These are phyloP conservation scores for Drosophila orosa DNA, from an alignment of 1,140 invertebrate species.

Conservation along the genomic window DNA sequence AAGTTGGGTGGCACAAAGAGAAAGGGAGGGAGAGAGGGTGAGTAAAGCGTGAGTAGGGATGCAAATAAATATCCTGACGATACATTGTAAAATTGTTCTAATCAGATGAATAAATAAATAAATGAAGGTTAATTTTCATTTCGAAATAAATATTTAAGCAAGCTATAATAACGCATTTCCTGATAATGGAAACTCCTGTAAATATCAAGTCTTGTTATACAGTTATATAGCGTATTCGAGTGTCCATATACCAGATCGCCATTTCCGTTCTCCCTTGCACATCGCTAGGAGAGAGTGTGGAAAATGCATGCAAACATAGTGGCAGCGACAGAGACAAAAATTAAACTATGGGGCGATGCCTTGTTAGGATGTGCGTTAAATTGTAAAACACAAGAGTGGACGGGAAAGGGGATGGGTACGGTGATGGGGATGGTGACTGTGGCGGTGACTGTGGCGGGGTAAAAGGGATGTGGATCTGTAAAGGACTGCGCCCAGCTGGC, in stretches of 20 bases:
- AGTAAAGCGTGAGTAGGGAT: neutral
- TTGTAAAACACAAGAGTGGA: slow-evolving; percentile 72
- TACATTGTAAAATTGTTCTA: neutral
- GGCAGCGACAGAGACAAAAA: slow-evolving; percentile 55
- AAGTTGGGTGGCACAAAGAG: slow-evolving; percentile 15
- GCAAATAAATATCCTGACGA: neutral
- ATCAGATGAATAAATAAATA: neutral
- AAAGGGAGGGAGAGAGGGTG: too few species aligned
- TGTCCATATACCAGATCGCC: neutral
- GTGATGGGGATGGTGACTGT: neutral
- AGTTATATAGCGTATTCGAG: neutral
- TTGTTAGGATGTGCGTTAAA: slow-evolving; percentile 81
- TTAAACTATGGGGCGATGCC: slow-evolving; percentile 78
- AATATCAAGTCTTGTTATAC: too few species aligned
- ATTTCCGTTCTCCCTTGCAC: neutral
- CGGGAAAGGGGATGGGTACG: neutral
- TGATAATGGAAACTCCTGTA: too few species aligned
- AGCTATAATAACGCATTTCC: too few species aligned
- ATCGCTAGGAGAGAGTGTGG: neutral
- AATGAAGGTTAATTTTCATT: too few species aligned
- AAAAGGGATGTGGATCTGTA: slow-evolving; percentile 6
- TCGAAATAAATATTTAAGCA: neutral
- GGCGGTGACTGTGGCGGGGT: neutral
- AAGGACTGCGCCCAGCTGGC: slow-evolving; percentile 58
- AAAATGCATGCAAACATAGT: slow-evolving; percentile 26